Conservation (phyloP, 1,140 invertebrate genomes). For the Drosophila mojavensis region DNA sequence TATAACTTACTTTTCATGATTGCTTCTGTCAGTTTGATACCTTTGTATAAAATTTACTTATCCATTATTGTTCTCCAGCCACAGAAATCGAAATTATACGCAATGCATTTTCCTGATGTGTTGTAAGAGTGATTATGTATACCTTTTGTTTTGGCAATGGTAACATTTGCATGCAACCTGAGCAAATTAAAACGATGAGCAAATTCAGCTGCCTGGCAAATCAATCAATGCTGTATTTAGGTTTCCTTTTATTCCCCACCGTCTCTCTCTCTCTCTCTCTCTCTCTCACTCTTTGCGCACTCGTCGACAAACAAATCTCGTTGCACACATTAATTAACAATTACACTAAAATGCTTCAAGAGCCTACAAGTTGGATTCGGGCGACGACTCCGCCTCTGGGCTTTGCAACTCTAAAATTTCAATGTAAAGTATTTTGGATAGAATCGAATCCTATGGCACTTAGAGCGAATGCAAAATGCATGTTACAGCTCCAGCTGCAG, state of each 20-base stretch:
- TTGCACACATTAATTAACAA: constrained; percentile 78
- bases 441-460: constrained; percentile 46
- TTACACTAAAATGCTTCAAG: constrained; percentile 73
- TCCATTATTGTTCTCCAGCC: neutral
- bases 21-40: neutral
- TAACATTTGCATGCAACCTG: constrained; percentile 30
- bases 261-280: constrained; percentile 14
- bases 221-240: constrained; percentile 51
- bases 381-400: constrained; percentile 11
- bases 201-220: constrained; percentile 38
- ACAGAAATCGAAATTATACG: neutral
- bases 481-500: constrained; percentile 22
- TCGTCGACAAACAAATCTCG: constrained; percentile 46
- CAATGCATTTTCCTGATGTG: constrained; percentile 17
- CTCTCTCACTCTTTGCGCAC: constrained; percentile 18
- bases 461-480: constrained; percentile 53
- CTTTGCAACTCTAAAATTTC: constrained; percentile 31
- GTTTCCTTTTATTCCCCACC: constrained; percentile 9
- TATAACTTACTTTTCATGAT: too few species aligned
- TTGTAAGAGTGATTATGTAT: constrained; percentile 40
- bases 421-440: constrained; percentile 16
- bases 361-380: constrained; percentile 35
- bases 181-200: constrained; percentile 38
- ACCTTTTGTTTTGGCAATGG: constrained; percentile 19
- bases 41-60: constrained; percentile 3